Percentiles rank a stretch among this genome's conserved stretches.
Evolutionary conservation across 2,888 invertebrate species (phyloP).

Genomic region (Ommatoiulus sabulosus): DNA sequence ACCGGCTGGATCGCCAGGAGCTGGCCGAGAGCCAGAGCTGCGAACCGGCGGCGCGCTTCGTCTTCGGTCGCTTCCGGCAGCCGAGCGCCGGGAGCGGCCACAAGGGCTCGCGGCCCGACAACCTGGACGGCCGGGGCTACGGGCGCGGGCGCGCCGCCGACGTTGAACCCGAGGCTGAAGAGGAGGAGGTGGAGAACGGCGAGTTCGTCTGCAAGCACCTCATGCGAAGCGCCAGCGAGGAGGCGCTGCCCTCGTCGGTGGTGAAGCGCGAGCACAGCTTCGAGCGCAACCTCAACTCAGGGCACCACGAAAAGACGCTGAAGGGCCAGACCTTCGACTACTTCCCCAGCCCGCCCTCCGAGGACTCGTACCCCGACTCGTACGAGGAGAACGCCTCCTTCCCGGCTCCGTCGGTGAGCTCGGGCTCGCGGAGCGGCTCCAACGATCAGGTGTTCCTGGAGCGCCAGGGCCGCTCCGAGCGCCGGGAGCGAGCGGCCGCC

Average conservation of each 20-base stretch:
- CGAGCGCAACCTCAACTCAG: slow-evolving; percentile 62
- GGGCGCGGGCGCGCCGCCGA: slow-evolving; percentile 59
- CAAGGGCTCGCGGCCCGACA: slow-evolving; percentile 52
- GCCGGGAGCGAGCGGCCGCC: slow-evolving; percentile 51
- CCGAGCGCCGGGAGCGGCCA: slow-evolving; percentile 65
- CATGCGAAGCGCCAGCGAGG: slow-evolving; percentile 63
- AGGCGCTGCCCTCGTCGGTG: slow-evolving; percentile 62
- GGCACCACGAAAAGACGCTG: slow-evolving; percentile 61
- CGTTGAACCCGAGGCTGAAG: slow-evolving; percentile 49
- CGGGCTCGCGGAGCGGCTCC: slow-evolving; percentile 61
- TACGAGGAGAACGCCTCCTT: slow-evolving; percentile 61
- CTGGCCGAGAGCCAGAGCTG: slow-evolving; percentile 56
- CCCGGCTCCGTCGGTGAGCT: slow-evolving; percentile 61
- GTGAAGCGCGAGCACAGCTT: slow-evolving; percentile 61
- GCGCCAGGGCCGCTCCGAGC: slow-evolving; percentile 55
- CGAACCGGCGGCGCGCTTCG: slow-evolving; percentile 75
- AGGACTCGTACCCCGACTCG: slow-evolving; percentile 62
- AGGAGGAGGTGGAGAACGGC: slow-evolving; percentile 61
- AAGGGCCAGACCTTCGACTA: slow-evolving; percentile 62
- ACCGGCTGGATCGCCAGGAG: slow-evolving; percentile 76
- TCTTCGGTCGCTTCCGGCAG: slow-evolving; percentile 73
- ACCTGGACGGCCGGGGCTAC: slow-evolving; percentile 67
- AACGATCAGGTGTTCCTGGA: slow-evolving; percentile 60
- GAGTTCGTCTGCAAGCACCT: slow-evolving; percentile 61
- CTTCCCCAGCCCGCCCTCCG: slow-evolving; percentile 63